These are phyloP conservation scores for Gymnocypris eckloni DNA, from an alignment of 2,797 vertebrate species.

Conservation along the genomic window DNA sequence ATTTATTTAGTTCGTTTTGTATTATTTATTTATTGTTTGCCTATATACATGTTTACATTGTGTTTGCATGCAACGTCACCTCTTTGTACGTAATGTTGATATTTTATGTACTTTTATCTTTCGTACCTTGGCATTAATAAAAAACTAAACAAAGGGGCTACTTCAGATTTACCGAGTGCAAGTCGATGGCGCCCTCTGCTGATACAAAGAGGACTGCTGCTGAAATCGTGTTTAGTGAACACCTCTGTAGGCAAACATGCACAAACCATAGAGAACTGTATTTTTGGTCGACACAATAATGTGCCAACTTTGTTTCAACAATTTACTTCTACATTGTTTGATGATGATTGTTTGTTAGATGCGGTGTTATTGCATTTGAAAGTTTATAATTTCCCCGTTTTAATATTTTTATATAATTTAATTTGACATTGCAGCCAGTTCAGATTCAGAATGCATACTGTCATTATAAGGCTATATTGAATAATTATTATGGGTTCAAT, in stretches of 20 bases:
- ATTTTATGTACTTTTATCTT: neutral
- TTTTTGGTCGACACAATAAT: neutral
- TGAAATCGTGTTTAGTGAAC: neutral
- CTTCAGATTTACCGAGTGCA: neutral
- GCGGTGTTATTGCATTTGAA: neutral
- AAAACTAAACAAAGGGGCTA: neutral
- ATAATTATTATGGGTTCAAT: neutral
- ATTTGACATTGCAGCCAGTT: neutral
- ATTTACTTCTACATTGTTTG: neutral
- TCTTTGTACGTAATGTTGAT: neutral
- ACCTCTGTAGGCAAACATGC: slow-evolving; percentile 28
- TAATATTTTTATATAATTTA: neutral
- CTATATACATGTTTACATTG: neutral
- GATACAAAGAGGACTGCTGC: slow-evolving; percentile 1
- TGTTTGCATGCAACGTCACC: neutral
- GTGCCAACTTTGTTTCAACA: neutral
- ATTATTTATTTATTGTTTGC: no score
- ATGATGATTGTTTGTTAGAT: neutral
- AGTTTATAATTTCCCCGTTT: neutral
- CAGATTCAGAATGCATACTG: neutral
- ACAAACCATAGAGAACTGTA: neutral
- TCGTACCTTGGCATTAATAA: no score
- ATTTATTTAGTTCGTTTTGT: no score
- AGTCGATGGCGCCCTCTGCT: slow-evolving; percentile 68
- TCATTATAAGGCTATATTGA: neutral